A percentile compares a stretch with the other conserved stretches of the same genome.
Evolutionary conservation across 2,888 invertebrate genomes (phyloP).

Genomic region (Hypomecis punctinalis): DNA sequence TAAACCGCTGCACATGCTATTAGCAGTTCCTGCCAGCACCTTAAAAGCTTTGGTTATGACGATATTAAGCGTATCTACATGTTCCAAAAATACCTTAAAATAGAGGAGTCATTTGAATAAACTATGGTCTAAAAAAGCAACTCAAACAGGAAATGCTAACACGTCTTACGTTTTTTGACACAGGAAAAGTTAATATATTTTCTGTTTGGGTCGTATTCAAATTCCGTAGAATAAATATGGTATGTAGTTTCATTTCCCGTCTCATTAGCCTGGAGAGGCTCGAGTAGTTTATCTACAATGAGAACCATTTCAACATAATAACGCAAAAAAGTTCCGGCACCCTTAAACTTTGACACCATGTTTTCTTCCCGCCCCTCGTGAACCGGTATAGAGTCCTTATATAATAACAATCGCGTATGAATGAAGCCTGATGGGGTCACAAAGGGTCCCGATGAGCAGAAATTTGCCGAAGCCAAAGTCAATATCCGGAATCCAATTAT

Average conservation of each 20-base stretch:
- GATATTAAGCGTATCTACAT: no score
- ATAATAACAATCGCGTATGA: slow-evolving; percentile 38
- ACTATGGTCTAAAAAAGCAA: no score
- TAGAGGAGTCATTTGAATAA: no score
- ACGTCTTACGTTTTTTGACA: no score
- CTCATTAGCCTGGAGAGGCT: neutral
- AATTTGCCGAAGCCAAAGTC: slow-evolving; percentile 51
- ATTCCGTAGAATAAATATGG: neutral
- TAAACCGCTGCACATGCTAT: no score
- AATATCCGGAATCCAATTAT: slow-evolving; percentile 59
- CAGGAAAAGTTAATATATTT: no score
- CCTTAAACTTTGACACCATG: slow-evolving; percentile 14
- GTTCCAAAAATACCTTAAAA: no score
- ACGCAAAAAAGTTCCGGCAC: slow-evolving; percentile 4
- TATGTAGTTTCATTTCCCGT: neutral
- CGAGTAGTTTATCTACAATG: neutral
- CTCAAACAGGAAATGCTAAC: no score
- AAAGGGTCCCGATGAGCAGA: slow-evolving; percentile 53
- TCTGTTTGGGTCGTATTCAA: neutral
- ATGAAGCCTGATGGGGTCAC: slow-evolving; percentile 40
- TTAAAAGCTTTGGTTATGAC: no score
- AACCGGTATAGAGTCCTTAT: slow-evolving; percentile 35
- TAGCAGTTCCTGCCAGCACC: no score
- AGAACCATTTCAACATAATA: neutral
- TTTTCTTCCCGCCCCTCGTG: slow-evolving; percentile 23